Conservation (phyloP, 1,140 invertebrate species). For the Brachionus asplanchnoidis region DNA sequence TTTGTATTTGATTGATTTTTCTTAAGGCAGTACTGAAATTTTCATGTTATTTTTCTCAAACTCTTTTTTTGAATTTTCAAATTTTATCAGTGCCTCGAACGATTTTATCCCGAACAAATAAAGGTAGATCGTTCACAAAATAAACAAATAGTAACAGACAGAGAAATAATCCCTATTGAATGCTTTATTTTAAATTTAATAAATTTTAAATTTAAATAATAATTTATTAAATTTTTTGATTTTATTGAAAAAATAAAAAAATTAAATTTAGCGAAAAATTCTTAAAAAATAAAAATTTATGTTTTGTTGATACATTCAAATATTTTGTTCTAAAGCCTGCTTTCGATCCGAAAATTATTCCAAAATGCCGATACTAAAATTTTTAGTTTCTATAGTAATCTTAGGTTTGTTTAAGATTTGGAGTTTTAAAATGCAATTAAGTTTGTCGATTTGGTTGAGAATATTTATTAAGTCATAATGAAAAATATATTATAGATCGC, state of each 20-base stretch:
- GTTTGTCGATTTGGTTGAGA: conserved; percentile 26
- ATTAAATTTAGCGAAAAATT: background rate
- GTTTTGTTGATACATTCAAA: background rate
- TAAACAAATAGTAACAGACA: no score
- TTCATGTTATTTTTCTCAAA: no score
- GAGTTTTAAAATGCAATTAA: conserved; percentile 31
- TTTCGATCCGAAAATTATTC: conserved; percentile 15
- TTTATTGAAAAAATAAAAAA: background rate
- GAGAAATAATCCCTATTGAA: no score
- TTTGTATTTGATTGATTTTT: no score
- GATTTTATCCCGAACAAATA: no score
- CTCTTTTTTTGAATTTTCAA: no score
- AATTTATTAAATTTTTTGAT: background rate
- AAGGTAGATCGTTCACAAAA: no score
- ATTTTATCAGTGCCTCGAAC: no score
- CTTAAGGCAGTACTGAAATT: no score
- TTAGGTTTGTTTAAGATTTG: conserved; percentile 33
- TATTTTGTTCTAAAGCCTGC: background rate
- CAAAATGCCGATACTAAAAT: conserved; percentile 33
- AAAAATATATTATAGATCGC: conserved; percentile 7
- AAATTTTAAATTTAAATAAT: background rate
- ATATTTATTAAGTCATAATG: conserved; percentile 19
- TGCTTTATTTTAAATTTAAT: background rate
- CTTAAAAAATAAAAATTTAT: background rate
- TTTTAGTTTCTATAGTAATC: conserved; percentile 29